A percentile compares a stretch with the other conserved stretches of the same genome.
Conservation (phyloP, 2,888 invertebrate species). For the Dolichopus griseipennis region DNA sequence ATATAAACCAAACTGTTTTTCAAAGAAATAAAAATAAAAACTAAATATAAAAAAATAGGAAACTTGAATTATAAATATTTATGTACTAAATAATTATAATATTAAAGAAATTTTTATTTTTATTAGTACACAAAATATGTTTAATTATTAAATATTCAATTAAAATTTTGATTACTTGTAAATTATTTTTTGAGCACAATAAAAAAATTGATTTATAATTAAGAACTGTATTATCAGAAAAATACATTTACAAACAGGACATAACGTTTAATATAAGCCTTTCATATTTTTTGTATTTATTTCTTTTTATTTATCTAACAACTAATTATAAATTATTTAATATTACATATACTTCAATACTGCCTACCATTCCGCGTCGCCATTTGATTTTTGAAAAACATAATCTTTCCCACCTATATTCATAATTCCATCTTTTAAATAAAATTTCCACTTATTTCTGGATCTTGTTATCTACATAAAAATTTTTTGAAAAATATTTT, state of each 20-base stretch:
- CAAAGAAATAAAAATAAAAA: neutral
- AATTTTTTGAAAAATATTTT: slow-evolving; percentile 16
- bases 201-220: neutral
- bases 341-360: slow-evolving; percentile 7
- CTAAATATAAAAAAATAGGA: neutral
- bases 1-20: no score
- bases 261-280: neutral
- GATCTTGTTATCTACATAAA: slow-evolving; percentile 80
- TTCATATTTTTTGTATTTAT: neutral
- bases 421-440: slow-evolving; percentile 99
- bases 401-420: slow-evolving; percentile 96
- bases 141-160: neutral
- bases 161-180: neutral
- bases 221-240: neutral
- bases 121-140: no score
- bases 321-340: slow-evolving; percentile 1
- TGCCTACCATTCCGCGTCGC: slow-evolving; percentile 96
- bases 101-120: no score
- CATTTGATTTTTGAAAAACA: slow-evolving; percentile 97
- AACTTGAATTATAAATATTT: neutral
- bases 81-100: no score
- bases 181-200: neutral
- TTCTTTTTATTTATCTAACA: slow-evolving; percentile 1
- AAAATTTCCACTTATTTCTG: slow-evolving; percentile 99
- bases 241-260: neutral